phyloP scores from a whole-genome alignment of 2,113 vertebrate species.

The Mystacornis crossleyi region DNA sequence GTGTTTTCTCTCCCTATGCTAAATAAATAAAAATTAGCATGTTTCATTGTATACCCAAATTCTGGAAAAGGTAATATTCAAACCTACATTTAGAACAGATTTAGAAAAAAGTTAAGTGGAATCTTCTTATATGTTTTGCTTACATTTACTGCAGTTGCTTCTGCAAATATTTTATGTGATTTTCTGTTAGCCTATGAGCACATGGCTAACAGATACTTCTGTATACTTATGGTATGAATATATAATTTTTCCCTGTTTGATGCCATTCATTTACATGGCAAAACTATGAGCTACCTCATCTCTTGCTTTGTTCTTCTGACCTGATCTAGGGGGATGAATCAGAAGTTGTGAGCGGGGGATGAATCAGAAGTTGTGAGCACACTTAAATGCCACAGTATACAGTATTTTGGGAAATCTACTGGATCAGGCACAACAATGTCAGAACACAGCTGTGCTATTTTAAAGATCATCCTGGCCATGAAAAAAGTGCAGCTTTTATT shows the following conservation, averaged over 20 bases:
- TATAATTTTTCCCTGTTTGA: background rate
- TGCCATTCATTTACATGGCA: background rate
- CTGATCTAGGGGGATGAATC: background rate
- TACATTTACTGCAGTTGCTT: background rate
- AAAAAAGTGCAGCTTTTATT: background rate
- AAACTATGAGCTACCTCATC: background rate
- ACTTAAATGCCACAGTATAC: background rate
- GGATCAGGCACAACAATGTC: accelerated
- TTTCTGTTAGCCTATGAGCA: background rate
- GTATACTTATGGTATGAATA: background rate
- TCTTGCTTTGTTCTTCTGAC: background rate
- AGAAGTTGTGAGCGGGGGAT: background rate
- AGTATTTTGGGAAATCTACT: background rate
- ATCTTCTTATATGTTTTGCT: background rate
- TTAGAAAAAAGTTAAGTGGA: background rate
- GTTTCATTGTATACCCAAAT: background rate
- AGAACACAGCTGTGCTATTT: background rate
- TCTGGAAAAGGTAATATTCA: background rate
- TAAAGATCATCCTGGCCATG: background rate
- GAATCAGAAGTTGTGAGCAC: background rate
- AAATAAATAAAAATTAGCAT: background rate
- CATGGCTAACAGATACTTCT: background rate
- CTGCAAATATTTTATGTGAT: background rate
- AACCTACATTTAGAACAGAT: background rate
- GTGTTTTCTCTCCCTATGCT: background rate